Evolutionary conservation across 2,113 vertebrate species (phyloP).

Genomic region (Callionymus lyra): DNA sequence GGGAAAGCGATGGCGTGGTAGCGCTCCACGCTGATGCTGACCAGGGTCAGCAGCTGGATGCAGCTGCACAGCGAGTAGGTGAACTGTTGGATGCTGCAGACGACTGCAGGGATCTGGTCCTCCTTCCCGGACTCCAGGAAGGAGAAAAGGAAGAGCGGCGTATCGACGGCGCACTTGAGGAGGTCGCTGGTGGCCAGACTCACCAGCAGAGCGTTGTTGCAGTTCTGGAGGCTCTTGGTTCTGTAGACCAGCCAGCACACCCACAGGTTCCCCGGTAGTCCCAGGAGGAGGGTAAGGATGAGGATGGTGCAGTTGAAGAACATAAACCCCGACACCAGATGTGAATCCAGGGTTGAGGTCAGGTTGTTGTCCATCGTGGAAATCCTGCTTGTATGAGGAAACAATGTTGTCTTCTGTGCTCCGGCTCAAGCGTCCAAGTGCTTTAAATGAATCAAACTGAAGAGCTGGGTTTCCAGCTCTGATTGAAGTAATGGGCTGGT

Average conservation of each 20-base stretch:
- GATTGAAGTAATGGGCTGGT: slow-evolving; percentile 33
- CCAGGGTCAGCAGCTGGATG: slow-evolving; percentile 53
- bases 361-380: too few species aligned
- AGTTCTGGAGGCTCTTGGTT: slow-evolving; percentile 44
- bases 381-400: not conserved
- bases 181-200: slow-evolving; percentile 47
- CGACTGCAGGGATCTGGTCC: slow-evolving; percentile 1
- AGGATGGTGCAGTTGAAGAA: slow-evolving; percentile 39
- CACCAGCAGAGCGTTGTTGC: slow-evolving; percentile 47
- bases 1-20: slow-evolving; percentile 51
- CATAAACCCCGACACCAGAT: slow-evolving; percentile 12
- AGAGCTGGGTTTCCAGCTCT: slow-evolving; percentile 8
- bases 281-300: slow-evolving; percentile 20
- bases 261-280: slow-evolving; percentile 46
- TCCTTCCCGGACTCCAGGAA: slow-evolving; percentile 13
- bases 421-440: too few species aligned
- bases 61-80: slow-evolving; percentile 52
- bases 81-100: slow-evolving; percentile 52
- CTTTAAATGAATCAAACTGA: slow-evolving; percentile 9
- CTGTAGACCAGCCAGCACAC: slow-evolving; percentile 48
- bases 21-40: slow-evolving; percentile 55
- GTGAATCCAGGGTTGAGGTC: too few species aligned
- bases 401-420: not conserved
- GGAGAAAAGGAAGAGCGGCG: slow-evolving; percentile 42
- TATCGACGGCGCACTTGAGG: slow-evolving; percentile 47